phyloP scores from a whole-genome alignment of 2,797 vertebrate species.

The Cossypha heuglini region DNA sequence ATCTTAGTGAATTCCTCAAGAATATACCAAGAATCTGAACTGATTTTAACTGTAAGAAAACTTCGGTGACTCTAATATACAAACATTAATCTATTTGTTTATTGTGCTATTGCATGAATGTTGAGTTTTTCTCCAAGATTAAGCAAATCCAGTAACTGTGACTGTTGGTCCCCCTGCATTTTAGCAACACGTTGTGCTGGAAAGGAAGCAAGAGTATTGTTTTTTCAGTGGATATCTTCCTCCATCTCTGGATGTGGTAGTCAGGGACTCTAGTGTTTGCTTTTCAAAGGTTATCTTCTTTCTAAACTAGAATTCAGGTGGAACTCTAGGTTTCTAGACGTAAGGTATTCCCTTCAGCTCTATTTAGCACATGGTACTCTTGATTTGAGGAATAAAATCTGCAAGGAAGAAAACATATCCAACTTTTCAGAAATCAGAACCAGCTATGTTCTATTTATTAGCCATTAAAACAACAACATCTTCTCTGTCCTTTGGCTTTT shows the following conservation, averaged over 20 bases:
- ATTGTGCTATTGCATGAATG: fast-evolving
- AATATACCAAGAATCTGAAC: background rate
- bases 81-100: background rate
- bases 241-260: background rate
- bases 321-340: background rate
- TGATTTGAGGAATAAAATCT: background rate
- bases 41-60: background rate
- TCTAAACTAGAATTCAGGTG: background rate
- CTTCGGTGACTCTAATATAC: background rate
- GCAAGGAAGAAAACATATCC: background rate
- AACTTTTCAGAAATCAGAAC: background rate
- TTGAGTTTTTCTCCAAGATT: background rate
- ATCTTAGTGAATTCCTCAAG: background rate
- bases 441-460: background rate
- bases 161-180: fast-evolving
- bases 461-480: background rate
- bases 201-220: background rate
- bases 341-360: background rate
- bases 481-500: background rate
- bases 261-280: background rate
- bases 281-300: background rate
- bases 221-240: background rate
- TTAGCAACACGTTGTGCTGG: background rate
- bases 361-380: background rate
- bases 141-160: background rate